A percentile compares a stretch with the other conserved stretches of the same genome.
These are phyloP conservation scores for Microhierax caerulescens DNA, from an alignment of 2,797 vertebrate species.

Conservation along the genomic window DNA sequence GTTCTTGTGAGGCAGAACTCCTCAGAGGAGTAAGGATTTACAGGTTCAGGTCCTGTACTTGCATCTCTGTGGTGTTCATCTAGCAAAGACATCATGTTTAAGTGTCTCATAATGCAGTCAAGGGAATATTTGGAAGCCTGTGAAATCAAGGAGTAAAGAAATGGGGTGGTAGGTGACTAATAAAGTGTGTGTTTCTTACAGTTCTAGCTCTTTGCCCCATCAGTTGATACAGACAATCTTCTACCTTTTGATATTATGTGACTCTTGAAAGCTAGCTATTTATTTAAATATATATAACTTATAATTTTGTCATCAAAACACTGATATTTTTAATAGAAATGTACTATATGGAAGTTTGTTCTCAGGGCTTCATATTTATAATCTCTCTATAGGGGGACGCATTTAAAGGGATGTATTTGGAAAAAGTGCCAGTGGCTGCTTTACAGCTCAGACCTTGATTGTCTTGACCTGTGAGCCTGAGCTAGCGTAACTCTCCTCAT, in stretches of 20 bases:
- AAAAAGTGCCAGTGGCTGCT: background rate
- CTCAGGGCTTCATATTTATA: slow-evolving; percentile 59
- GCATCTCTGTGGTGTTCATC: background rate
- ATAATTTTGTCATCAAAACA: slow-evolving; percentile 4
- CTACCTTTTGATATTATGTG: background rate
- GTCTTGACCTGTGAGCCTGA: background rate
- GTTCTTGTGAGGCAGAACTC: background rate
- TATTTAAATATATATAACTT: slow-evolving; percentile 10
- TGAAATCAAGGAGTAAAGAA: background rate
- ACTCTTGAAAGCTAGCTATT: slow-evolving; percentile 15
- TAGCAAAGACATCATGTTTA: background rate
- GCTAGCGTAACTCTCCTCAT: background rate
- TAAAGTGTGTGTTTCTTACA: background rate
- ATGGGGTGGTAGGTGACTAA: background rate
- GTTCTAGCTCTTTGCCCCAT: background rate
- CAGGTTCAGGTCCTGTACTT: background rate
- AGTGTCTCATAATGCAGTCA: background rate
- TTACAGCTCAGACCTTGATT: background rate
- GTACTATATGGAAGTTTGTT: slow-evolving; percentile 41
- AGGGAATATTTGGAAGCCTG: background rate
- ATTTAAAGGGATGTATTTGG: background rate
- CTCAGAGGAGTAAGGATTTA: background rate
- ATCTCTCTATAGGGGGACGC: background rate
- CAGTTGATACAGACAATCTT: background rate
- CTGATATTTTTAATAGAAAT: slow-evolving; percentile 18